phyloP scores from a whole-genome alignment of 1,140 invertebrate genomes.

The Luehdorfia chinensis region DNA sequence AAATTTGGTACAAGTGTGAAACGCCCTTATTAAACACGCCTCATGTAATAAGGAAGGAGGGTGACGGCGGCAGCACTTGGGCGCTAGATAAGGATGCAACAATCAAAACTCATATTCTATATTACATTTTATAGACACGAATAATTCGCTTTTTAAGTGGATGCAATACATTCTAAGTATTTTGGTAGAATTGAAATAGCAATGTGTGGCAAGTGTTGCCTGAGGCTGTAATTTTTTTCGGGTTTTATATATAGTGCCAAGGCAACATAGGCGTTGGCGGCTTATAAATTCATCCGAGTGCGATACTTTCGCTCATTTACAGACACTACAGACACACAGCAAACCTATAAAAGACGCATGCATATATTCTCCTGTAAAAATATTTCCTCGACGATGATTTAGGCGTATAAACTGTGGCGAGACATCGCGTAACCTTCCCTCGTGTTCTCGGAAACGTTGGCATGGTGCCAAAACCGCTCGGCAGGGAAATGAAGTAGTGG shows the following conservation, averaged over 20 bases:
- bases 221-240: not conserved
- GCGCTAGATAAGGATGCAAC: slow-evolving; percentile 37
- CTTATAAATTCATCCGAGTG: slow-evolving; percentile 9
- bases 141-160: slow-evolving; percentile 13
- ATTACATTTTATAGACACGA: slow-evolving; percentile 19
- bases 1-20: slow-evolving; percentile 6
- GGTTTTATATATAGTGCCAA: slow-evolving; percentile 1
- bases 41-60: slow-evolving; percentile 41
- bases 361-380: slow-evolving; percentile 46
- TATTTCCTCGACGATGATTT: slow-evolving; percentile 63
- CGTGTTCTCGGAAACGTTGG: slow-evolving; percentile 67
- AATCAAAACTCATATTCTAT: slow-evolving; percentile 34
- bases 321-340: slow-evolving; percentile 17
- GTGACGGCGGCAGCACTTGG: slow-evolving; percentile 23
- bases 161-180: not conserved
- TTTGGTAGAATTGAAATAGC: not conserved
- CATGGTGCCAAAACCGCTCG: slow-evolving; percentile 47
- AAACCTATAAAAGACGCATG: slow-evolving; percentile 24
- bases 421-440: slow-evolving; percentile 70
- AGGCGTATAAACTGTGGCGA: slow-evolving; percentile 67
- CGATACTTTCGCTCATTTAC: slow-evolving; percentile 17
- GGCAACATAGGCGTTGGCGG: slow-evolving; percentile 8
- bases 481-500: slow-evolving; percentile 61
- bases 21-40: slow-evolving; percentile 5
- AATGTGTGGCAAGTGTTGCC: not conserved